Conservation (phyloP, 2,888 invertebrate species). For the Pristionchus exspectatus region DNA sequence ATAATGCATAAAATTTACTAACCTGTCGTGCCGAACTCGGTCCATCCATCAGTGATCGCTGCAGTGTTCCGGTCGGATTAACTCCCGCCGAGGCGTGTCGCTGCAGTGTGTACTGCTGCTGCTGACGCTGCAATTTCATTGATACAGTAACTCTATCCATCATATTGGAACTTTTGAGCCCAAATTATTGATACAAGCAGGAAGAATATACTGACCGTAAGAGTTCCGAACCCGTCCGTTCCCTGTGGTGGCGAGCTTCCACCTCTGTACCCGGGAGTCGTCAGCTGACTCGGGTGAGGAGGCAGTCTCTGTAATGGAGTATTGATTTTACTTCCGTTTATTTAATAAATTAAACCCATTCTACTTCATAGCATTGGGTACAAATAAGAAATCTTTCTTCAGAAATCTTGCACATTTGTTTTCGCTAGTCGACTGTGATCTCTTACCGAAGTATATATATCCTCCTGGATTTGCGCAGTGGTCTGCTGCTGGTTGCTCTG, state of each 20-base stretch:
- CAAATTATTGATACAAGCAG: no score
- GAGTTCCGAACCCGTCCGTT: slow-evolving; percentile 35
- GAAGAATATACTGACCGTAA: background rate
- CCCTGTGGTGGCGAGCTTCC: slow-evolving; percentile 49
- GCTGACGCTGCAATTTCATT: slow-evolving; percentile 15
- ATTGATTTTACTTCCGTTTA: background rate
- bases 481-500: slow-evolving; percentile 31
- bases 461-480: background rate
- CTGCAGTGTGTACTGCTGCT: slow-evolving; percentile 40
- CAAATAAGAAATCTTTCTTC: no score
- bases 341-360: background rate
- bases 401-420: no score
- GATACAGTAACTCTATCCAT: no score
- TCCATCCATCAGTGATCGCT: slow-evolving; percentile 40
- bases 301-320: background rate
- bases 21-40: background rate
- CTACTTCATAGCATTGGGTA: no score
- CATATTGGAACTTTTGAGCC: no score
- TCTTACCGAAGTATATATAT: slow-evolving; percentile 24
- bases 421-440: no score
- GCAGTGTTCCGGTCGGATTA: slow-evolving; percentile 39
- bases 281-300: slow-evolving; percentile 44
- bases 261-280: slow-evolving; percentile 47
- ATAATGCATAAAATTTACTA: background rate
- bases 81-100: slow-evolving; percentile 51